Base-by-base conservation (phyloP, 2,888 invertebrate genomes). In the Pseudanteris insignis region DNA sequence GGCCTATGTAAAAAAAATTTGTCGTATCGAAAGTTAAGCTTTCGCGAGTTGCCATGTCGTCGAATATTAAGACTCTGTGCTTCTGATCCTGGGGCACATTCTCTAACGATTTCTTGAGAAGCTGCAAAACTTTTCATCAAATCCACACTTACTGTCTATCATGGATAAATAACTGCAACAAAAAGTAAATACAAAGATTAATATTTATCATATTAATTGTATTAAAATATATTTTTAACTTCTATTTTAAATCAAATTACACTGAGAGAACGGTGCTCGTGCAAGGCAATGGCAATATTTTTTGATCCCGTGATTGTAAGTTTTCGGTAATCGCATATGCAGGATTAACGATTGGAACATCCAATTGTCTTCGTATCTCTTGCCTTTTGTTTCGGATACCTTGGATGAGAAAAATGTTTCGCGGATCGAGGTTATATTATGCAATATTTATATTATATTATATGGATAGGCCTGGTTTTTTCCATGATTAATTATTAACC, bases 271-370 rank as follows among this genome's bases (percentile, higher is more conserved):
- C 32, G 21, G 30, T 48, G 4, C 48, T 29, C 2, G 26, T 38
- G 3, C 11, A n/a, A 9, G 37, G 47, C 6, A 47, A 10, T 9
- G 36, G 37, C 2, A 36, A 2, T 29, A 38, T 25, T 10, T 28
- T 26, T 8, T 51, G 32, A 21, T 51, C 36, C 7, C 43, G 34
- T 34, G 25, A 18, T 44, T 33, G 12, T 41, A 57, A 11, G 14
- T 33, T 12, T n/a, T n/a, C 6, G 57, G 41, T n/a, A 41, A 57
- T 2, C 47, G 25, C 40, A 48, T 57, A 28, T 57, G 46, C 9
- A 48, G 18, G 1, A 57, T 6, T 12, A 48, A 26, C 7, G 25
- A 33, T 8, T 33, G 15, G 9, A 57, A 21, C n/a, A 57, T 7
- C 48, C 48, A 48, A 8, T 57, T 36, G 26, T 41, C 41, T 7